Evolutionary conservation across 2,113 vertebrate species (phyloP).

Genomic region (Gadus macrocephalus): DNA sequence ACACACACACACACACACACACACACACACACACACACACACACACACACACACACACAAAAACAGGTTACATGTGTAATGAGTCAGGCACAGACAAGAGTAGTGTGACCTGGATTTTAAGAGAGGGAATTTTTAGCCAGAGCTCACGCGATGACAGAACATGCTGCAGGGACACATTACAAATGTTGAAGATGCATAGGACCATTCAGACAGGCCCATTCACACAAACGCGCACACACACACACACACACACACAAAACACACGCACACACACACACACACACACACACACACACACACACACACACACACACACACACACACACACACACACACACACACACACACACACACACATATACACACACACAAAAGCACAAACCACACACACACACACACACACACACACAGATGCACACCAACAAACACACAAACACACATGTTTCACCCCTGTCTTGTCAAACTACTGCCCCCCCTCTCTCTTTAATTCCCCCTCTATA

Average conservation of each 20-base stretch:
- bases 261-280: slow-evolving; percentile 24
- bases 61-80: slow-evolving; percentile 14
- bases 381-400: not conserved
- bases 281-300: slow-evolving; percentile 1
- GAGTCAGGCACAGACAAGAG: slow-evolving; percentile 22
- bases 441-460: no score
- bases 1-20: no score
- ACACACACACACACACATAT: slow-evolving; percentile 2
- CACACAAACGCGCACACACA: not conserved
- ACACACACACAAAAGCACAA: not conserved
- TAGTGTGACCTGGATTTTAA: slow-evolving; percentile 62
- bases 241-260: slow-evolving; percentile 23
- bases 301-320: not conserved
- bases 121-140: slow-evolving; percentile 40
- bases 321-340: not conserved
- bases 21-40: no score
- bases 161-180: slow-evolving; percentile 49
- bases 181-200: not conserved
- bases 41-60: not conserved
- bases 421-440: not conserved
- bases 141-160: slow-evolving; percentile 46
- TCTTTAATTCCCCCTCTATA: not conserved
- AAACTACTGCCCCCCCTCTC: no score
- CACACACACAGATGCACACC: not conserved
- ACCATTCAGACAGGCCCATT: not conserved